Evolutionary conservation across 2,113 vertebrate genomes (phyloP), one percentile per base, ranked within the genome.

Genomic region (Speoplatyrhinus poulsoni): DNA sequence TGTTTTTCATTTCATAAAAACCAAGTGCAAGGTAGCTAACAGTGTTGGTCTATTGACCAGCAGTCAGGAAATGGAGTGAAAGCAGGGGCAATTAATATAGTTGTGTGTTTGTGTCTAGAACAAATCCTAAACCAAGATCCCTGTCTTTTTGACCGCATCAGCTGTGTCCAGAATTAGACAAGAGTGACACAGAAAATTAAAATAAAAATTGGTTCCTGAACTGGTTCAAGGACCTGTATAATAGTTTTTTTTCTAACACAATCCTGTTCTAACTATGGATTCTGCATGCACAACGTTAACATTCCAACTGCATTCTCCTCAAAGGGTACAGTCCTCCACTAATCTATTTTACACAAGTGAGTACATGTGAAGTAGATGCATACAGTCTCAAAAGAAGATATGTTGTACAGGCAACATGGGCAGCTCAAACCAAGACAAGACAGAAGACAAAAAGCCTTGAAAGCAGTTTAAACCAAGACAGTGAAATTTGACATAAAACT

Each of bases 11-110:
- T 19, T 75, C 8, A 67, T 67, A 61, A 33, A 12, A 87, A 84
- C 82, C 87, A 86, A 86, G 81, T 85, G 85, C 75, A 88, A 85
- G 72, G 77, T 86, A 71, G 79, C 69, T 71, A 81, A 80, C 69
- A 72, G 73, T 85, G 71, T 82, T 82, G 78, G 73, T 84, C 74
- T 79, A 77, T 72, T 70, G 69, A 86, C 72, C 54, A 11, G 46
- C 59, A 75, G 48, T 81, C 7, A 69, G 62, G 60, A 77, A 76
- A 83, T 36, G 65, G 19, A n/a, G 46, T 12, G 33, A 65, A 75
- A 62, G 26, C 11, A 56, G 9, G 63, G 71, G 65, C 33, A 50
- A 46, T n/a, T 60, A 68, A 69, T 56, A 67, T 60, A 75, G 52
- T 26, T 26, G 26, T 71, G 54, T 61, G 60, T 62, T 49, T 72